Conservation (phyloP, 2,888 invertebrate genomes). For the Apodemia mormo region DNA sequence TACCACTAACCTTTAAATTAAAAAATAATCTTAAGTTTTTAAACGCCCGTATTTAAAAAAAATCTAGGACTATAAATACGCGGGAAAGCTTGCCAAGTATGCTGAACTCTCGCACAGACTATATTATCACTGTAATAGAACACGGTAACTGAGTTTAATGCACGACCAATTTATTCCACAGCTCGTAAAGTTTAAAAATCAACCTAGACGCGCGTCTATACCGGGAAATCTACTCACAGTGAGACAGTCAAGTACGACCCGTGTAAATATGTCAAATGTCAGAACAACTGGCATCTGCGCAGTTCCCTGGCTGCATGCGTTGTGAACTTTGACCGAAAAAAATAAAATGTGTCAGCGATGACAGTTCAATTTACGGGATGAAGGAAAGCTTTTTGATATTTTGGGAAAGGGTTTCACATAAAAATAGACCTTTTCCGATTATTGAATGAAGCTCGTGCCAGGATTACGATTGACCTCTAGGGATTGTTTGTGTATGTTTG, state of each 20-base stretch:
- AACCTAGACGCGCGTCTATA: conserved; percentile 7
- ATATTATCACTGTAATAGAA: conserved; percentile 5
- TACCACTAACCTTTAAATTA: conserved; percentile 3
- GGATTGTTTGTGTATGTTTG: background rate
- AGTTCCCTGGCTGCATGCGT: conserved; percentile 36
- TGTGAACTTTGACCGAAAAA: conserved; percentile 41
- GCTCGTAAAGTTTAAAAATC: background rate
- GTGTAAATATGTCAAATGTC: conserved; percentile 15
- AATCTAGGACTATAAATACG: conserved; percentile 9
- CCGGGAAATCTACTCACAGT: conserved; percentile 11
- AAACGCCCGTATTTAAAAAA: background rate
- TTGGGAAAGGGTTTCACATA: background rate
- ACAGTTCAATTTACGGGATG: conserved; percentile 14
- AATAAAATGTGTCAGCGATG: conserved; percentile 29
- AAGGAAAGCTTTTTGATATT: background rate
- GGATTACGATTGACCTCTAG: background rate
- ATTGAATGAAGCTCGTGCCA: background rate
- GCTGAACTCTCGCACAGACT: conserved; percentile 11
- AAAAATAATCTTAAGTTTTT: background rate
- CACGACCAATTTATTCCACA: background rate
- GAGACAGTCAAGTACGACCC: conserved; percentile 1
- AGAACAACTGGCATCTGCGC: conserved; percentile 33
- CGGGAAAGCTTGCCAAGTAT: conserved; percentile 5
- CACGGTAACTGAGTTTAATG: conserved; percentile 6
- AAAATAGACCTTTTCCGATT: background rate